phyloP scores from a whole-genome alignment of 2,797 vertebrate species.

The Pseudochirops cupreus region DNA sequence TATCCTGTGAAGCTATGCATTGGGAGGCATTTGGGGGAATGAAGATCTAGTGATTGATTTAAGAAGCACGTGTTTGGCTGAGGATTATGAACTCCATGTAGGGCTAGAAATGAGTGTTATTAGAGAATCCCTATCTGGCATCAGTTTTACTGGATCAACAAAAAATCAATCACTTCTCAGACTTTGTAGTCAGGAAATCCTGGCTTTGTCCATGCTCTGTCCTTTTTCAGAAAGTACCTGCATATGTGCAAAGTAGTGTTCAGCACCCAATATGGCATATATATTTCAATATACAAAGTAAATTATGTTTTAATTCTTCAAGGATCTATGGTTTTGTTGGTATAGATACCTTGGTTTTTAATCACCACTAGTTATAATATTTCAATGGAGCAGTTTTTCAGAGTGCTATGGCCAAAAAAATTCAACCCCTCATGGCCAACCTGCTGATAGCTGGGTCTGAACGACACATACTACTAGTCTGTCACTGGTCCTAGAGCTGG shows the following conservation, averaged over 20 bases:
- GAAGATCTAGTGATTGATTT: background rate
- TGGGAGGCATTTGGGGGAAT: background rate
- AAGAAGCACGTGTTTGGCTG: background rate
- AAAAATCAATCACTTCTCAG: fast-evolving
- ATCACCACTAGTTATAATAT: background rate
- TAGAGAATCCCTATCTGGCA: fast-evolving
- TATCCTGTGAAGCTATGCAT: background rate
- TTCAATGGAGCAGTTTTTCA: background rate
- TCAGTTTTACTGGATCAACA: background rate
- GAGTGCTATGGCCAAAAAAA: background rate
- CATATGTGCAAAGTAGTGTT: fast-evolving
- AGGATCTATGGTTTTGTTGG: background rate
- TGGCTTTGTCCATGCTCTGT: background rate
- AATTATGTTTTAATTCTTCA: background rate
- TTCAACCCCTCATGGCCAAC: background rate
- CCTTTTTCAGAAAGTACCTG: background rate
- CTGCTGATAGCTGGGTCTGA: too few relatives aligned
- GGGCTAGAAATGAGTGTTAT: fast-evolving
- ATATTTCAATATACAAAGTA: background rate
- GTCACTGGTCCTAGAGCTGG: background rate
- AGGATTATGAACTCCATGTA: background rate
- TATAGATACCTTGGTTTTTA: background rate
- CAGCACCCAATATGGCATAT: background rate
- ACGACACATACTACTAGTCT: background rate
- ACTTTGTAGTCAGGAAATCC: background rate